Evolutionary conservation across 1,140 invertebrate species (phyloP), one percentile per base, ranked within the genome.

Genomic region (Lasioglossum albipes): DNA sequence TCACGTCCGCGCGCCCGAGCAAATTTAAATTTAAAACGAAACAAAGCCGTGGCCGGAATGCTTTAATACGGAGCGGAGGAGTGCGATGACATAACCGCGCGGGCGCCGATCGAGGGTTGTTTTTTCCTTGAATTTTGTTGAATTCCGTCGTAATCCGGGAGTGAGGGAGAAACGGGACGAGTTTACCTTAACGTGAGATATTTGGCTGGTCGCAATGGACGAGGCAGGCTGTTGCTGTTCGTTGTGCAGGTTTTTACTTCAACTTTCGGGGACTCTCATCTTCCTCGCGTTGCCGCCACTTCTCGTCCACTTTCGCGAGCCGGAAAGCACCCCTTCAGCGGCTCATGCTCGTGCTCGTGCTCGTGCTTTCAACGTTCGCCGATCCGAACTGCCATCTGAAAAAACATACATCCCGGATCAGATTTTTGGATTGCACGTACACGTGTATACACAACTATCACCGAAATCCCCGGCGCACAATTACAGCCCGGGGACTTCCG

Each of bases 141-240:
- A 27, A 27, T 27, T 27, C 27, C 3, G 36, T 36, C 36, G 36
- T 36, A 36, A 36, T n/a, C 3, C 36, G 5, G 36, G 36, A 36
- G 36, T 2, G 36, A 36, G 36, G 36, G 2, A 36, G 36, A 5
- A 36, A 36, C 36, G 2, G 2, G 36, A 57, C 52, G 20, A 20
- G 20, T 64, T 77, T 81, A 91, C 91, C 91, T 91, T 91, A 91
- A 89, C 86, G 87, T 86, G 84, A 91, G 82, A 90, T 86, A 76
- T 91, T 86, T 89, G 84, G 79, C 88, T 91, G 84, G 84, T 87
- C 83, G 89, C 87, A 88, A 87, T 78, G 84, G 86, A 89, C 84
- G 86, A 91, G 87, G 85, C 90, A 91, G 90, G 79, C 81, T 90
- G 88, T 81, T 73, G 86, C 84, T 89, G 79, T 88, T 91, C 88